A percentile compares a stretch with the other conserved stretches of the same genome.
Conservation (phyloP, 2,888 invertebrate species). For the Drosophila anomalata region DNA sequence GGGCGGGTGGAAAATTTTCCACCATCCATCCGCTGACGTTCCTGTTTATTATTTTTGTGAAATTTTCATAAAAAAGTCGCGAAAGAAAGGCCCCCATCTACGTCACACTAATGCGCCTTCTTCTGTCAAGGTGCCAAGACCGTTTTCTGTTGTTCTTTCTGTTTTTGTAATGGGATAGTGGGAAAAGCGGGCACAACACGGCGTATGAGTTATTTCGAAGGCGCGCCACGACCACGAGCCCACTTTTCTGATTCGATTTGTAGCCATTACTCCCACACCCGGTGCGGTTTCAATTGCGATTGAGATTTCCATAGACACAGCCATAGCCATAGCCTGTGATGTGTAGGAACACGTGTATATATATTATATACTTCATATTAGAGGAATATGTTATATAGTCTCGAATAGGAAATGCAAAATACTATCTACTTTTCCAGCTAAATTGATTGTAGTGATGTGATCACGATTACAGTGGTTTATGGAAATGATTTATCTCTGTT, state of each 20-base stretch:
- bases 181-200: constrained; percentile 16
- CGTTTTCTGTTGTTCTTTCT: constrained; percentile 7
- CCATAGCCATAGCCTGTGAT: not conserved
- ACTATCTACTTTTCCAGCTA: constrained; percentile 5
- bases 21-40: constrained; percentile 16
- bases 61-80: constrained; percentile 34
- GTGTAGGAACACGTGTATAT: not conserved
- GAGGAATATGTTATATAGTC: not conserved
- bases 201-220: constrained; percentile 46
- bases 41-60: constrained; percentile 29
- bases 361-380: too few species aligned
- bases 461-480: constrained; percentile 8
- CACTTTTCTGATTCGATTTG: constrained; percentile 43
- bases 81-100: constrained; percentile 27
- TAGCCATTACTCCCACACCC: constrained; percentile 21
- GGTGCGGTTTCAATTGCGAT: too few species aligned
- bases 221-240: constrained; percentile 56
- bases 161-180: not conserved
- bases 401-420: constrained; percentile 15
- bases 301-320: not conserved
- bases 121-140: constrained; percentile 48
- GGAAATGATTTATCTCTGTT: not conserved
- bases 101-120: constrained; percentile 41
- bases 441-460: constrained; percentile 1
- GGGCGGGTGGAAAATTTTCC: constrained; percentile 40